phyloP scores from a whole-genome alignment of 2,113 vertebrate species.

The Urocolius indicus region DNA sequence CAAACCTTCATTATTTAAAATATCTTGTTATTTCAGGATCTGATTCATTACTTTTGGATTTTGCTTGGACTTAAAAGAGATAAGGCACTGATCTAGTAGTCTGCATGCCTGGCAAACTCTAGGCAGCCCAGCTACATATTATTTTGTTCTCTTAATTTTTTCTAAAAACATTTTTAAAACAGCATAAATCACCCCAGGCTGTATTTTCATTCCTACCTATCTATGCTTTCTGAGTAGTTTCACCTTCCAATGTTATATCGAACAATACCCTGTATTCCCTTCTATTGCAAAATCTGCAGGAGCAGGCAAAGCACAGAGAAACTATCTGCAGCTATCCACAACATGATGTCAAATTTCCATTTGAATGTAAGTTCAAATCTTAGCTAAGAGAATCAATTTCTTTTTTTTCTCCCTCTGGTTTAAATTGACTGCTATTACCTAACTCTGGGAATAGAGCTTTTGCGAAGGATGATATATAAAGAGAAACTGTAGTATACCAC shows the following conservation, averaged over 20 bases:
- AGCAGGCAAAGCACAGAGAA: neutral
- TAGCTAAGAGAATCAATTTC: neutral
- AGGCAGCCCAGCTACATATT: neutral
- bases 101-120: neutral
- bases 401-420: neutral
- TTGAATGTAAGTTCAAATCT: conserved; percentile 15
- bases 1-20: neutral
- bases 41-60: neutral
- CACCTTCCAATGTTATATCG: neutral
- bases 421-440: conserved; percentile 34
- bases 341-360: conserved; percentile 17
- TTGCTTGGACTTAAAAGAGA: neutral
- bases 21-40: neutral
- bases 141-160: neutral
- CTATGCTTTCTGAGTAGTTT: neutral
- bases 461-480: conserved; percentile 7
- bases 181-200: neutral
- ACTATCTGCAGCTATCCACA: conserved; percentile 12
- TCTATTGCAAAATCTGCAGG: conserved; percentile 22
- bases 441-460: neutral
- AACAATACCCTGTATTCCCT: conserved; percentile 1
- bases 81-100: neutral
- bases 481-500: neutral
- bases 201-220: neutral
- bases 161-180: neutral